phyloP scores from a whole-genome alignment of 2,113 vertebrate species.

The Pluvianellus socialis region DNA sequence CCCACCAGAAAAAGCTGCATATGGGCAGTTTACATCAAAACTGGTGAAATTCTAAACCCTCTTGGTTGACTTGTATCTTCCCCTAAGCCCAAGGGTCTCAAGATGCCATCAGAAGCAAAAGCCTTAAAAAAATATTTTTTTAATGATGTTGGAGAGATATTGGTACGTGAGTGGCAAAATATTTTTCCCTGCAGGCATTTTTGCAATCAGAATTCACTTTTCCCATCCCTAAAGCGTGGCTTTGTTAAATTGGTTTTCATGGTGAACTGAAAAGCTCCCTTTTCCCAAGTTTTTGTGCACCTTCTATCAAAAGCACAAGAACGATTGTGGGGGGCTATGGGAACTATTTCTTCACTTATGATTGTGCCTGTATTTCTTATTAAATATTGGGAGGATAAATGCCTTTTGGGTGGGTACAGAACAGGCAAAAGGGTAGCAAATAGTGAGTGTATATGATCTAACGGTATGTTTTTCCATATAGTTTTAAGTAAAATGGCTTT shows the following conservation, averaged over 20 bases:
- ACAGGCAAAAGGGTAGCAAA: not conserved
- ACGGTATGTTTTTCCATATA: not conserved
- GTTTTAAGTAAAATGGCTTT: not conserved
- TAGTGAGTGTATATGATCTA: not conserved
- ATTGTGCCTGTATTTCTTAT: not conserved
- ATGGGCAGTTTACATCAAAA: not conserved
- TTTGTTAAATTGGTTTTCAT: not conserved
- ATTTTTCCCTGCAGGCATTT: not conserved
- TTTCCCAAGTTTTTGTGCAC: not conserved
- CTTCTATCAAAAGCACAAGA: not conserved
- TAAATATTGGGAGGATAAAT: not conserved
- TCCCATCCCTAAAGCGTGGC: not conserved
- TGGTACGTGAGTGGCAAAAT: not conserved
- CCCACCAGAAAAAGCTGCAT: not conserved
- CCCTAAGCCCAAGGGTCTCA: not conserved
- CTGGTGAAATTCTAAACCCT: not conserved
- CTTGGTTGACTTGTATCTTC: not conserved
- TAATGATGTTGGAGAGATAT: not conserved
- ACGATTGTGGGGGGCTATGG: accelerated
- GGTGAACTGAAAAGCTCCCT: not conserved
- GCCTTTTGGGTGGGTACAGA: not conserved
- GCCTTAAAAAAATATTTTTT: not conserved
- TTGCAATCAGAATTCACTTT: not conserved
- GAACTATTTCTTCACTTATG: not conserved
- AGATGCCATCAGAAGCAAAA: not conserved